Evolutionary conservation across 2,113 vertebrate genomes (phyloP), one percentile per base, ranked within the genome.

Genomic region (Neoarius graeffei): DNA sequence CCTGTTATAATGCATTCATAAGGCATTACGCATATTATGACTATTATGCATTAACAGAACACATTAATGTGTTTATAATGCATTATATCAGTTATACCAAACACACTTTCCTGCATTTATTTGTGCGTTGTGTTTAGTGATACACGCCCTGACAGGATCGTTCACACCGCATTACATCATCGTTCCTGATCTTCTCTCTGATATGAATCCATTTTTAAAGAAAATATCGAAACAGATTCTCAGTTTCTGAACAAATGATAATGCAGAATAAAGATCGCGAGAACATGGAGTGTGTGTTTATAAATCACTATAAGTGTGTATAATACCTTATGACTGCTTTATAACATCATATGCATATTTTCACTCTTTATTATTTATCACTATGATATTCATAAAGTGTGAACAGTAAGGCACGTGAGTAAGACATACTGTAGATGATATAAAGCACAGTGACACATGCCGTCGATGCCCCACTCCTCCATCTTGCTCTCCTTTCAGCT

Each of bases 401-500:
- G 17, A 30, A n/a, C 50, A n/a, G 77, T 80, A 27, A 71, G 5
- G 10, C 27, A 14, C 77, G 3, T 30, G 77, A 81, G 25, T 25
- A n/a, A 8, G 52, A 30, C 7, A 42, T 42, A 42, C 42, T 42
- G 25, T 62, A 2, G 57, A 60, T 35, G 27, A 13, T 48, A 62
- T 62, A 11, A 82, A 7, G 30, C 57, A 20, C 57, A 35, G 57
- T 23, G 54, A 62, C 30, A 25, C 57, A 25, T 4, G 5, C 52
- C 2, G 52, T 54, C 52, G 52, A 54, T 54, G 1, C 52, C 52
- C 52, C 59, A 15, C 67, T 80, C 74, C 35, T 25, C 85, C 73
- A 52, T 86, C 42, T 85, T 82, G 86, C 90, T 90, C 84, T 81
- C 77, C 42, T 85, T 86, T 71, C 71, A 27, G 85, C 85, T 89